Percentiles rank a stretch among this genome's conserved stretches.
phyloP scores from a whole-genome alignment of 2,888 invertebrate species.

The Amphipyra berbera region DNA sequence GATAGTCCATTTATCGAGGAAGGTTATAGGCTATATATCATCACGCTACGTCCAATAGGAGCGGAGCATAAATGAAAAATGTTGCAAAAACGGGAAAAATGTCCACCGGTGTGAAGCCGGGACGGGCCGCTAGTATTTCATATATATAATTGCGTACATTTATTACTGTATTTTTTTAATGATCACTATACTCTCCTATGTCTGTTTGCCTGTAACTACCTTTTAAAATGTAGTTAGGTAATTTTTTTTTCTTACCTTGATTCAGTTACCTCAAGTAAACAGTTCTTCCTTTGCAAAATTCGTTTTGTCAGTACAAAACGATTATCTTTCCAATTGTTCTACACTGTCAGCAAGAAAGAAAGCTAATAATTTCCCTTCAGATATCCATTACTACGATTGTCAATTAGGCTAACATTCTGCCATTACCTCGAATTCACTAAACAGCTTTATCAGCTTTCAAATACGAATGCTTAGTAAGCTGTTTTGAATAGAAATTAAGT shows the following conservation, averaged over 20 bases:
- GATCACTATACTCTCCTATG: too few relatives aligned
- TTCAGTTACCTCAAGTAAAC: background rate
- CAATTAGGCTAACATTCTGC: slow-evolving; percentile 23
- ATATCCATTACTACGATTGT: slow-evolving; percentile 45
- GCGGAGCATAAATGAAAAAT: too few relatives aligned
- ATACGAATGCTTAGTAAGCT: slow-evolving; percentile 22
- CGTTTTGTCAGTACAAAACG: background rate
- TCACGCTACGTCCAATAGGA: too few relatives aligned
- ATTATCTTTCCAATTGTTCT: slow-evolving; percentile 16
- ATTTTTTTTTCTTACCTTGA: background rate
- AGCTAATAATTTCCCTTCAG: slow-evolving; percentile 18
- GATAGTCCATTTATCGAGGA: too few relatives aligned
- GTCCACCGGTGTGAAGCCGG: too few relatives aligned
- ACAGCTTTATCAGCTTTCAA: slow-evolving; percentile 25
- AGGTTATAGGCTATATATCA: too few relatives aligned
- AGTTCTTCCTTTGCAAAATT: background rate
- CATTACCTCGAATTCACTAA: slow-evolving; percentile 16
- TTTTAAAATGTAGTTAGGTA: too few relatives aligned
- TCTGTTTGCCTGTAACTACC: too few relatives aligned
- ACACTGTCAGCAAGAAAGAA: background rate
- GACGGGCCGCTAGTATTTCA: too few relatives aligned
- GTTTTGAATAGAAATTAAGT: slow-evolving; percentile 61
- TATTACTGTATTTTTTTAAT: too few relatives aligned
- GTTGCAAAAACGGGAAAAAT: too few relatives aligned
- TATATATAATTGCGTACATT: too few relatives aligned